Conservation (phyloP, 2,888 invertebrate genomes). For the Drosophila paranaensis region DNA sequence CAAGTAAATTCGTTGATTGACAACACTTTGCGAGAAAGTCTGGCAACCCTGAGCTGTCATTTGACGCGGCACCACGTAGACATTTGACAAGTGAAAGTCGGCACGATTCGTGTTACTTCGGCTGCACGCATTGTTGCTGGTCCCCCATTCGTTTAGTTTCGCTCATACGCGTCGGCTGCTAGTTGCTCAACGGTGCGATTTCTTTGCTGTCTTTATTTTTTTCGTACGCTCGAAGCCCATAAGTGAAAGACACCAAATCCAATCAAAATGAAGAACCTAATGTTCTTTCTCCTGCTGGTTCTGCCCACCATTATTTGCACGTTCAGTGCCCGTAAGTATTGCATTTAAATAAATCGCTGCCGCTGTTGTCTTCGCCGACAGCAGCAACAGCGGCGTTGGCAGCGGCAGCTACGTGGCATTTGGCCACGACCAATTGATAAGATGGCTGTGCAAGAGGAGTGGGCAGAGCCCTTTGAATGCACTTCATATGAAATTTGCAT, state of each 20-base stretch:
- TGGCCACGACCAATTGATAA: constrained; percentile 1
- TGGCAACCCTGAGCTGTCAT: constrained; percentile 58
- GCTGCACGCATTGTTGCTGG: constrained; percentile 41
- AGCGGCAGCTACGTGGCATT: constrained; percentile 57
- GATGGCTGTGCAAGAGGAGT: not conserved
- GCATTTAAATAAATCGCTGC: not conserved
- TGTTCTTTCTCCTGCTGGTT: constrained; percentile 88
- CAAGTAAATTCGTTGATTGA: not conserved
- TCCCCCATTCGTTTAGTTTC: constrained; percentile 54
- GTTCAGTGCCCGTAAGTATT: constrained; percentile 89
- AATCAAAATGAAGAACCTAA: constrained; percentile 88
- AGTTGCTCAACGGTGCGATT: constrained; percentile 27
- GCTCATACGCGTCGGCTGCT: constrained; percentile 49
- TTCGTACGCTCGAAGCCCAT: constrained; percentile 24
- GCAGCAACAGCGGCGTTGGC: not conserved
- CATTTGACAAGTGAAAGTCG: constrained; percentile 73
- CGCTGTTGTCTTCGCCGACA: not conserved
- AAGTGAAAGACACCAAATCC: constrained; percentile 35
- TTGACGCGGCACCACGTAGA: constrained; percentile 72
- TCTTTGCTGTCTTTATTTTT: constrained; percentile 33
- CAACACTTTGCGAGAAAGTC: not conserved
- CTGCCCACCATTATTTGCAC: constrained; percentile 90
- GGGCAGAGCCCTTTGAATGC: not conserved
- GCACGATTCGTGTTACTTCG: constrained; percentile 57
- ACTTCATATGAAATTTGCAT: not conserved